Evolutionary conservation across 1,140 invertebrate genomes (phyloP).

Genomic region (Dolichoris vasculosae): DNA sequence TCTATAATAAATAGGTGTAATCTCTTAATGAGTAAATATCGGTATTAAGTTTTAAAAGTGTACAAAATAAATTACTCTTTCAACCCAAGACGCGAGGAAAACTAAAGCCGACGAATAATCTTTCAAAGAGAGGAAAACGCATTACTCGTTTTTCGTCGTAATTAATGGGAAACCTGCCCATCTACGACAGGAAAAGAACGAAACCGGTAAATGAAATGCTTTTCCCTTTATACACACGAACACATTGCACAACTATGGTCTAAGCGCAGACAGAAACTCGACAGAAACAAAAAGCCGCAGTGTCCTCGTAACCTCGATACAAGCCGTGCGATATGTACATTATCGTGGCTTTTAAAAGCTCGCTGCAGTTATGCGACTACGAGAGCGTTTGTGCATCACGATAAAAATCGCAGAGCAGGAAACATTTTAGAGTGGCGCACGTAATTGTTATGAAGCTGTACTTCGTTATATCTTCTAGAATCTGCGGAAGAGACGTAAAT

Average conservation of each 20-base stretch:
- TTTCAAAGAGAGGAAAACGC: constrained; percentile 28
- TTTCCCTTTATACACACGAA: neutral
- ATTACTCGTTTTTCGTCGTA: constrained; percentile 21
- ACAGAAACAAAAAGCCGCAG: constrained; percentile 48
- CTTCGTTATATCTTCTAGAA: neutral
- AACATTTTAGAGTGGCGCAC: neutral
- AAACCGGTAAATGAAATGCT: neutral
- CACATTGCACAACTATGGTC: neutral
- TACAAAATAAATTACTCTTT: neutral
- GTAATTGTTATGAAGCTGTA: neutral
- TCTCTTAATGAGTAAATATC: neutral
- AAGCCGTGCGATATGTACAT: neutral
- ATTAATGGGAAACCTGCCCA: constrained; percentile 36
- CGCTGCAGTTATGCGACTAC: neutral
- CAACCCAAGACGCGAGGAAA: neutral
- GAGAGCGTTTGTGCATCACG: neutral
- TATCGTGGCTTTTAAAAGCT: constrained; percentile 20
- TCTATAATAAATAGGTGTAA: neutral
- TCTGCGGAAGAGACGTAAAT: neutral
- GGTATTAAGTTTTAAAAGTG: neutral
- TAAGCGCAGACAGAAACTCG: constrained; percentile 40
- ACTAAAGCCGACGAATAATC: constrained; percentile 32
- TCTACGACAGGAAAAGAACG: constrained; percentile 18
- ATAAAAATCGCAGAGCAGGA: neutral
- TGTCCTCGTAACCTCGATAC: constrained; percentile 45